These are phyloP conservation scores for Pristiophorus japonicus DNA, from an alignment of 2,113 vertebrate genomes.

Conservation along the genomic window DNA sequence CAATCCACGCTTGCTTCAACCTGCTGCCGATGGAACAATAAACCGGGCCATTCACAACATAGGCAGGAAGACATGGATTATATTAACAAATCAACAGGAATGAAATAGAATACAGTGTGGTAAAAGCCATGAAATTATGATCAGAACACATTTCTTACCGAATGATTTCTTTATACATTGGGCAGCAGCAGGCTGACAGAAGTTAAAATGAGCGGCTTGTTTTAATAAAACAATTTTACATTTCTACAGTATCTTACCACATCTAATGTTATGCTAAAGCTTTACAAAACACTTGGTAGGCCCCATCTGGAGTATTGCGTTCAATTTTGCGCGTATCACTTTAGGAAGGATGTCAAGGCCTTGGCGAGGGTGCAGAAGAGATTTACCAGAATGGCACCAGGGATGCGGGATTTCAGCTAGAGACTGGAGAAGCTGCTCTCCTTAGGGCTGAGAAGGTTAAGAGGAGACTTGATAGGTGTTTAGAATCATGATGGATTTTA, in stretches of 20 bases:
- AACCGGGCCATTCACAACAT: not conserved
- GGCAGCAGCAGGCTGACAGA: not conserved
- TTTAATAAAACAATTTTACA: not conserved
- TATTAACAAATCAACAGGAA: not conserved
- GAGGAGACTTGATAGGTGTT: too few relatives aligned
- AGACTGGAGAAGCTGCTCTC: too few relatives aligned
- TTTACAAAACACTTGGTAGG: too few relatives aligned
- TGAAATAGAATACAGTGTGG: not conserved
- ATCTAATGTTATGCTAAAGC: not conserved
- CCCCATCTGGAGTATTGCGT: too few relatives aligned
- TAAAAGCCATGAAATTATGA: not conserved
- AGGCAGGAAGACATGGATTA: slow-evolving; percentile 6
- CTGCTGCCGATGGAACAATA: not conserved
- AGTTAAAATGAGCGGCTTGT: not conserved
- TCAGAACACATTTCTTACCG: not conserved
- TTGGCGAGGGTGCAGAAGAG: too few relatives aligned
- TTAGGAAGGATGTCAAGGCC: too few relatives aligned
- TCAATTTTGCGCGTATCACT: too few relatives aligned
- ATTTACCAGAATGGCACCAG: too few relatives aligned
- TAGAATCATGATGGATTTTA: too few relatives aligned
- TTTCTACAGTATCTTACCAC: not conserved
- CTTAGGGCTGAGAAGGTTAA: too few relatives aligned
- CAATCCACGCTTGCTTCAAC: not conserved
- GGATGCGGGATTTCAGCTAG: too few relatives aligned
- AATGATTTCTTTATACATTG: not conserved